Evolutionary conservation across 2,113 vertebrate genomes (phyloP).

Genomic region (Chionis minor): DNA sequence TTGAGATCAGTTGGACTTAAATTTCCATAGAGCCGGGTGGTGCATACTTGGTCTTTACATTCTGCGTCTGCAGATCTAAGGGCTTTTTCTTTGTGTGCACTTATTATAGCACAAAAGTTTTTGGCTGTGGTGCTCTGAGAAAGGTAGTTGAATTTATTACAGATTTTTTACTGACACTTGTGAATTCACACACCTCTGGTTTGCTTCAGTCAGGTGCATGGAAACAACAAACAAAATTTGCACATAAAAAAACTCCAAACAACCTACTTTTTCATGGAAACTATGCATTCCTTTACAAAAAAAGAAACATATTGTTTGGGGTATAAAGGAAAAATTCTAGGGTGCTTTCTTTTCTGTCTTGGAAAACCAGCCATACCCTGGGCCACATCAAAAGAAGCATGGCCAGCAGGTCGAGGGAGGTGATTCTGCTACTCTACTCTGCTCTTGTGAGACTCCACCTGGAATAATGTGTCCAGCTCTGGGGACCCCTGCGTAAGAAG

Average conservation of each 20-base stretch:
- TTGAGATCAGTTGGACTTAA: not conserved
- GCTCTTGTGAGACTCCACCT: not conserved
- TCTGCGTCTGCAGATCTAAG: not conserved
- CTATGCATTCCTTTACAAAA: not conserved
- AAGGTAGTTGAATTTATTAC: not conserved
- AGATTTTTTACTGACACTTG: conserved; percentile 10
- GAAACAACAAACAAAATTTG: conserved; percentile 29
- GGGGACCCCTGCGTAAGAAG: not conserved
- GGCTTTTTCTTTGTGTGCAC: conserved; percentile 33
- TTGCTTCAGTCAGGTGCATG: conserved; percentile 22
- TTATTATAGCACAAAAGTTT: conserved; percentile 23
- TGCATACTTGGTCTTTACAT: not conserved
- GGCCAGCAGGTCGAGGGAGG: not conserved
- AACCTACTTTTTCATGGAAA: not conserved
- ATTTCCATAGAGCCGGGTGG: not conserved
- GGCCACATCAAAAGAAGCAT: not conserved
- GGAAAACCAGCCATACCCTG: not conserved
- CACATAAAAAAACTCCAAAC: not conserved
- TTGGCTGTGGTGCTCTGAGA: not conserved
- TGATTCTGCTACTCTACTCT: not conserved
- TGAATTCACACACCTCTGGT: not conserved
- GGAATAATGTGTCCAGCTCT: not conserved
- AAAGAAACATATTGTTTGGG: not conserved
- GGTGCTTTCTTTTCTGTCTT: not conserved
- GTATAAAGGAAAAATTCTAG: not conserved